Evolutionary conservation across 2,888 invertebrate species (phyloP).

Genomic region (Steinernema carpocapsae): DNA sequence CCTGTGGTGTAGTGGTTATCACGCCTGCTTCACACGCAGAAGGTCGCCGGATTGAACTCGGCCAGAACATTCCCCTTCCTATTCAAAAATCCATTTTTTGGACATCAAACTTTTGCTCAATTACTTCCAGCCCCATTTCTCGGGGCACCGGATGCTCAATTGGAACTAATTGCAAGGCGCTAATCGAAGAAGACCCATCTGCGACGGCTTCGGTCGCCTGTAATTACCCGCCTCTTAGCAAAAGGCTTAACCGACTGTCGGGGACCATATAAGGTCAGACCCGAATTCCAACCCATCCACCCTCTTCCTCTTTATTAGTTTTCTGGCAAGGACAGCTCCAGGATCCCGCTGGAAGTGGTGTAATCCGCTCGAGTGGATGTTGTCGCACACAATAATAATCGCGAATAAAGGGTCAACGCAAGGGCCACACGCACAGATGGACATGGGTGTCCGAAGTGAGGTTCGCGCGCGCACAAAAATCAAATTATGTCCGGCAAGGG

Average conservation of each 20-base stretch:
- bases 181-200: constrained; percentile 28
- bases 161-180: constrained; percentile 24
- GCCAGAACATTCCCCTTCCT: too few relatives aligned
- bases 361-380: constrained; percentile 25
- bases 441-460: too few relatives aligned
- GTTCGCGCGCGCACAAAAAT: neutral
- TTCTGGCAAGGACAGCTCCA: neutral
- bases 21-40: constrained; percentile 51
- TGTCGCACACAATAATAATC: neutral
- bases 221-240: constrained; percentile 12
- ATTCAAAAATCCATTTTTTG: too few relatives aligned
- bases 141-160: constrained; percentile 9
- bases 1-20: constrained; percentile 50
- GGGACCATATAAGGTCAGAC: neutral
- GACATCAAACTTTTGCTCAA: too few relatives aligned
- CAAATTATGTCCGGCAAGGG: neutral
- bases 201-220: neutral
- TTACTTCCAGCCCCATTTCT: constrained; percentile 14
- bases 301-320: neutral
- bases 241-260: neutral
- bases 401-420: neutral
- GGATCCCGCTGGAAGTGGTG: neutral
- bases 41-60: constrained; percentile 50
- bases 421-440: constrained; percentile 11
- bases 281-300: neutral